Base-by-base conservation (phyloP, 2,888 invertebrate genomes). In the Plutella xylostella region DNA sequence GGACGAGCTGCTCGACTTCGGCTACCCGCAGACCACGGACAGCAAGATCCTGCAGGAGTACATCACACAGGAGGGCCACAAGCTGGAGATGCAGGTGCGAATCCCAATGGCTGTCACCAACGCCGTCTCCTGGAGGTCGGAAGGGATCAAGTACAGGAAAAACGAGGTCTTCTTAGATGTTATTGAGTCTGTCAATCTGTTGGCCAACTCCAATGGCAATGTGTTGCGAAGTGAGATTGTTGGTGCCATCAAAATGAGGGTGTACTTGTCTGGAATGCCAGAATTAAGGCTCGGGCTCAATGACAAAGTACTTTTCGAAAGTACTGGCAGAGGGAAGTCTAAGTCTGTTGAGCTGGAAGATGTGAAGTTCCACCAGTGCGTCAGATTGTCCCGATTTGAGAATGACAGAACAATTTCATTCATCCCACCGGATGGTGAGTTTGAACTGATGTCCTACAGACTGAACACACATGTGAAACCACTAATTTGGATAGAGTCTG, bases 91-190 rank as follows among this genome's bases (percentile, higher is more conserved):
- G 65, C 96, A 97, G 58, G 96, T 97, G 0, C 87, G 97, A 41
- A 97, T 98, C 49, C 98, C 98, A 0, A 93, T 97, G 89, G 98
- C 98, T 17, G 98, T 99, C 6, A 99, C 98, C n/a, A 98, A 99
- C 79, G 98, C 98, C 1, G 98, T 98, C 0, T 98, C 98, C 0
- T 99, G 98, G 98, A 86, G 98, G 47, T 96, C 97, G 0, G 98
- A 99, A 70, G 98, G 98, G 2, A 96, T 99, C 46, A 98, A 98
- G 68, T 98, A 99, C 74, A 89, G 98, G 47, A 99, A 98, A 78
- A 99, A 99, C 75, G 98, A 99, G 86, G 98, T 99, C 3, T 99
- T 99, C 65, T 86, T 99, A 22, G 98, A 99, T 85, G 98, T 99
- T 0, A 98, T 99, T 55, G 98, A 99, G 70, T 97, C 97, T 33